Percentiles rank a stretch among this genome's conserved stretches.
Evolutionary conservation across 2,113 vertebrate species (phyloP).

Genomic region (Phyllostomus discolor): DNA sequence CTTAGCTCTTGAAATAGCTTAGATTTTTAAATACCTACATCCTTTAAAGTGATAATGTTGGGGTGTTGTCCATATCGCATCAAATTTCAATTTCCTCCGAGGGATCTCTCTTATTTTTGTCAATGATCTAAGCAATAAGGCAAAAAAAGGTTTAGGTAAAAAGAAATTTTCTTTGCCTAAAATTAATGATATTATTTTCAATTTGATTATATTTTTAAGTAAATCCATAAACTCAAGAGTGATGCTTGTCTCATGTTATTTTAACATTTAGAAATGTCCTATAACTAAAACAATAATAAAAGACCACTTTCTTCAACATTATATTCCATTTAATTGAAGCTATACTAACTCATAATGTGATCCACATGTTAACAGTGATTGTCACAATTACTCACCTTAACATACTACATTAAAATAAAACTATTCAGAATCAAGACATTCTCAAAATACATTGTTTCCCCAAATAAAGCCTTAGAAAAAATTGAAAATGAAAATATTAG

Average conservation of each 20-base stretch:
- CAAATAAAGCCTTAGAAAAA: constrained; percentile 31
- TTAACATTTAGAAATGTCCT: constrained; percentile 34
- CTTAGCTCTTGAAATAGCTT: neutral
- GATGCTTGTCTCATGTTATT: neutral
- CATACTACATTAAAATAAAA: constrained; percentile 21
- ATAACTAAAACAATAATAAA: constrained; percentile 21
- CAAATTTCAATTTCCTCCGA: constrained; percentile 98
- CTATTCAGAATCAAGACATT: constrained; percentile 11
- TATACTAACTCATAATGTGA: neutral
- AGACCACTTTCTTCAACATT: neutral
- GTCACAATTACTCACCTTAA: neutral
- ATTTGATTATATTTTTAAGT: neutral
- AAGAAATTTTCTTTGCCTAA: neutral
- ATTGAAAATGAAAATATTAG: constrained; percentile 34
- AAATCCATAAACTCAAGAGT: neutral
- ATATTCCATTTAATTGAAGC: neutral
- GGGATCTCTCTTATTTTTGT: constrained; percentile 97
- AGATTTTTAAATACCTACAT: constrained; percentile 84
- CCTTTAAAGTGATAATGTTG: constrained; percentile 98
- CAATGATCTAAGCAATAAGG: constrained; percentile 89
- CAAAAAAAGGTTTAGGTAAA: constrained; percentile 36
- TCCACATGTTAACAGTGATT: neutral
- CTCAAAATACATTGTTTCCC: neutral
- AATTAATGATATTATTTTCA: constrained; percentile 4
- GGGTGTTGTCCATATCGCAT: constrained; percentile 97